phyloP scores from a whole-genome alignment of 2,888 invertebrate genomes.

The Argyresthia goedartella region DNA sequence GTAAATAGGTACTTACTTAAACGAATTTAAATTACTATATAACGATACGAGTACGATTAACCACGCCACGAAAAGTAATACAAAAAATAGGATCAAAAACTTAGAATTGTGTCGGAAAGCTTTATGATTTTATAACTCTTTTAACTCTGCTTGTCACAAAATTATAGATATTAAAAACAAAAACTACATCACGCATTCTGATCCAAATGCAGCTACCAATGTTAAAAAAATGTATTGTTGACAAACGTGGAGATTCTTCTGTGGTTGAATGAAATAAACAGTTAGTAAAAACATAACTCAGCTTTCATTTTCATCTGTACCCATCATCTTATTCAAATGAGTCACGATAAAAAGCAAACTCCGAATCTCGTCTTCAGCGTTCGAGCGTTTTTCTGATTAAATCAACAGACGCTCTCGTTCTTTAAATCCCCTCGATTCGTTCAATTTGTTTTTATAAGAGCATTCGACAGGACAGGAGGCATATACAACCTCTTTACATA shows the following conservation, averaged over 20 bases:
- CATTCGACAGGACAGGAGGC: neutral
- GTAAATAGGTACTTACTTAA: conserved; percentile 67
- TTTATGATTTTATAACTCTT: neutral
- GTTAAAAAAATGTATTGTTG: too few species aligned
- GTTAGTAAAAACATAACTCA: conserved; percentile 45
- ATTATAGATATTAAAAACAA: too few species aligned
- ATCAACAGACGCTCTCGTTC: conserved; percentile 3
- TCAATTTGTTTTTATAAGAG: conserved; percentile 1
- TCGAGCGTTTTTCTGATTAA: conserved; percentile 2
- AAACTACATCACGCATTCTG: too few species aligned
- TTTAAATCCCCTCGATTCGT: conserved; percentile 4
- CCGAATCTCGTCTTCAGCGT: neutral
- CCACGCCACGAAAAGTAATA: conserved; percentile 21
- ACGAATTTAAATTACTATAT: conserved; percentile 59
- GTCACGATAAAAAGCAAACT: neutral
- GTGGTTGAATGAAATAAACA: conserved; percentile 55
- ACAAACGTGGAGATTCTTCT: neutral
- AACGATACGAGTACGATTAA: conserved; percentile 35
- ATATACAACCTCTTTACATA: neutral
- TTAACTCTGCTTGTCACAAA: too few species aligned
- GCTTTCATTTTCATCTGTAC: neutral
- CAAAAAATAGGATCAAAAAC: neutral
- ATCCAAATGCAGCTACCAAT: too few species aligned
- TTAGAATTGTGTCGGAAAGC: neutral
- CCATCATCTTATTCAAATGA: neutral